Conservation (phyloP, 2,797 vertebrate genomes). For the Falco novaeseelandiae region DNA sequence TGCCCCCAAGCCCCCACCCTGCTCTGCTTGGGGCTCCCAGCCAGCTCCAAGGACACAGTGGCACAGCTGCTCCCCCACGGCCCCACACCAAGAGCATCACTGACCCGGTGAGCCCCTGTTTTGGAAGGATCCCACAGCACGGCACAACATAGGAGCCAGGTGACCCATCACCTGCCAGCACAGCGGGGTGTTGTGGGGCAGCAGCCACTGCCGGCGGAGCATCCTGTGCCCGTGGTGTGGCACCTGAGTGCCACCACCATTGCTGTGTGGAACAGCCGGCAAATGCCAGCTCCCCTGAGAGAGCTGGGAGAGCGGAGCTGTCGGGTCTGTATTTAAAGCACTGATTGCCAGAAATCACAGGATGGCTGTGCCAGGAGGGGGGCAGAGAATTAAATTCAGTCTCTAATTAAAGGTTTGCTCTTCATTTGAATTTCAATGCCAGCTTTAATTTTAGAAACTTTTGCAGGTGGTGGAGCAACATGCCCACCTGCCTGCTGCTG, state of each 20-base stretch:
- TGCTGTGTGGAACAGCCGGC: accelerated
- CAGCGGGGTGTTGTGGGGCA: background rate
- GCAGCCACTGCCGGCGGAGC: background rate
- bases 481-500: constrained; percentile 63
- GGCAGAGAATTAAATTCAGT: constrained; percentile 80
- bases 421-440: constrained; percentile 84
- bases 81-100: accelerated
- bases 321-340: constrained; percentile 70
- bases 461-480: constrained; percentile 57
- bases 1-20: background rate
- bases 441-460: constrained; percentile 82
- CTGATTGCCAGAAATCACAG: constrained; percentile 82
- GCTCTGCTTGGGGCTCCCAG: background rate
- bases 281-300: background rate
- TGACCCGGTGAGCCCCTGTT: accelerated
- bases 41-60: background rate
- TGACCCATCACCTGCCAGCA: background rate
- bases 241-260: background rate
- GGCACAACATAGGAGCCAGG: background rate
- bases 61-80: background rate
- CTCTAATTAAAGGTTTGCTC: constrained; percentile 83
- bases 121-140: accelerated
- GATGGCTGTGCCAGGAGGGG: constrained; percentile 61
- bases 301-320: background rate
- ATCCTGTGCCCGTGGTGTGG: background rate